Percentiles rank a stretch among this genome's conserved stretches.
Conservation (phyloP, 2,797 vertebrate genomes). For the Sebastes taczanowskii region DNA sequence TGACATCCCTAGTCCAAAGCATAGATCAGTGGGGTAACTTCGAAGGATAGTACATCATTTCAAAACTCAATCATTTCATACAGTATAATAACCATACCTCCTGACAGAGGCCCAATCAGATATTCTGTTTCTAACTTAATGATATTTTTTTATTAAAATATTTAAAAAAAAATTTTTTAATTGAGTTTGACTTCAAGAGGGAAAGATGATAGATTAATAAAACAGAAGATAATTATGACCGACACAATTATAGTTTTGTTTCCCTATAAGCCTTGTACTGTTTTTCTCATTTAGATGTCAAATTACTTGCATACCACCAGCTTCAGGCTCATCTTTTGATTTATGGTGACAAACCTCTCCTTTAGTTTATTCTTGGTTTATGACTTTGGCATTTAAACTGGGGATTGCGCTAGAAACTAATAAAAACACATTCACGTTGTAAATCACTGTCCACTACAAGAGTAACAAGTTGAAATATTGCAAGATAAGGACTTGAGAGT, state of each 20-base stretch:
- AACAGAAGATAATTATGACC: background rate
- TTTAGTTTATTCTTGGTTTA: conserved; percentile 63
- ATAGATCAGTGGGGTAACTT: background rate
- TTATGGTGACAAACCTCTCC: conserved; percentile 33
- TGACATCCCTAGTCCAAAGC: too few relatives aligned
- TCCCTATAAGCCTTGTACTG: background rate
- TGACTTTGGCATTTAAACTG: conserved; percentile 44
- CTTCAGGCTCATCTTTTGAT: conserved; percentile 29
- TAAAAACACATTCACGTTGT: background rate
- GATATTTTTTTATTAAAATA: background rate
- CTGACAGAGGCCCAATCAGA: background rate
- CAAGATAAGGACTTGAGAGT: background rate
- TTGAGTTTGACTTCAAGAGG: background rate
- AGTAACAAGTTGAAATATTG: background rate
- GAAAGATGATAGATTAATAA: background rate
- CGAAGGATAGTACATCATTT: background rate
- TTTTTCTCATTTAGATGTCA: conserved; percentile 36
- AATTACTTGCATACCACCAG: conserved; percentile 16
- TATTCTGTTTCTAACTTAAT: background rate
- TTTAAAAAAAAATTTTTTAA: background rate
- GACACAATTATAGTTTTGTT: background rate
- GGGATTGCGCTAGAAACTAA: conserved; percentile 18
- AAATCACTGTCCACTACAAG: background rate
- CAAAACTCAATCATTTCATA: background rate
- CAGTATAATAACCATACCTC: background rate